Conservation (phyloP, 2,888 invertebrate species). For the Pseudococcus viburni region DNA sequence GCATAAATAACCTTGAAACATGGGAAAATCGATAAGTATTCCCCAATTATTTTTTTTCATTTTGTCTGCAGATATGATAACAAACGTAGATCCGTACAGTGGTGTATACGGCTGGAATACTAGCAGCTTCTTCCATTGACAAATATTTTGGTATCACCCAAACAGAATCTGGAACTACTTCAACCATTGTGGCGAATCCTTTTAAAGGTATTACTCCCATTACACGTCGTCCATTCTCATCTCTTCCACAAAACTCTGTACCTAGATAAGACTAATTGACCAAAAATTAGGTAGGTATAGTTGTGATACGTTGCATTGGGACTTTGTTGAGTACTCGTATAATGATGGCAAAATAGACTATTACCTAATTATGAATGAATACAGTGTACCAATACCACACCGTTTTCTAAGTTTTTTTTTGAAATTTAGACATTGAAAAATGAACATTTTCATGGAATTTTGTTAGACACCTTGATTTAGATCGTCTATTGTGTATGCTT, state of each 20-base stretch:
- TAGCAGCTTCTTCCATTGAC: conserved; percentile 79
- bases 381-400: no score
- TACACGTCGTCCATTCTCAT: conserved; percentile 71
- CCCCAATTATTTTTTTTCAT: no score
- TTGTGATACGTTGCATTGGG: no score
- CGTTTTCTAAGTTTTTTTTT: no score
- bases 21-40: background rate
- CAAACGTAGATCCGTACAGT: conserved; percentile 71
- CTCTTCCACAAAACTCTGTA: conserved; percentile 75
- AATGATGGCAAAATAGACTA: no score
- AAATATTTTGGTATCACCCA: conserved; percentile 77
- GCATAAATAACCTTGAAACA: conserved; percentile 75
- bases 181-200: conserved; percentile 73
- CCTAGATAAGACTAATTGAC: conserved; percentile 77
- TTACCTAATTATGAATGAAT: no score
- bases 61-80: no score
- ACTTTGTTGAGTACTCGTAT: no score
- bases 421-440: no score
- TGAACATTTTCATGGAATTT: no score
- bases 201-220: conserved; percentile 71
- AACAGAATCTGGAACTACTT: conserved; percentile 71
- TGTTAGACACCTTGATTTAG: no score
- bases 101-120: conserved; percentile 78
- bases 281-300: background rate
- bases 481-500: no score